Conservation (phyloP, 2,113 vertebrate species). For the Leptosomus discolor region DNA sequence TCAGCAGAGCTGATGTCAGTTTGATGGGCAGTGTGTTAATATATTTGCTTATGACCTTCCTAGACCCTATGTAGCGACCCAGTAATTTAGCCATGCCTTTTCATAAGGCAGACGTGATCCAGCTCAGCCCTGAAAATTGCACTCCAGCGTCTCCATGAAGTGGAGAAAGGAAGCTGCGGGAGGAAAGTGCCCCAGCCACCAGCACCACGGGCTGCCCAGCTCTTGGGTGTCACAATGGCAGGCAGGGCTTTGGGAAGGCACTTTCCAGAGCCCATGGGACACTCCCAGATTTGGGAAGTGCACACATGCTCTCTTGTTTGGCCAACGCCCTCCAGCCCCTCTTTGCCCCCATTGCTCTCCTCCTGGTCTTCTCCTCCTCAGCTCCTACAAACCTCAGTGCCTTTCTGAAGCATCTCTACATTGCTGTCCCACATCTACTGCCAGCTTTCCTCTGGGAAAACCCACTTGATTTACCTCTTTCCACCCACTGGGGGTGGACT, state of each 20-base stretch:
- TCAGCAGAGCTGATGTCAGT: neutral
- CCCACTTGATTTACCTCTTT: neutral
- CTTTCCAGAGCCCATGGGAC: neutral
- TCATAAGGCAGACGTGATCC: neutral
- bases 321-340: neutral
- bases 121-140: neutral
- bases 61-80: accelerated
- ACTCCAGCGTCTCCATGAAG: neutral
- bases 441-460: neutral
- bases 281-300: neutral
- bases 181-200: neutral
- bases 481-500: neutral
- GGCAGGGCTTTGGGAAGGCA: neutral
- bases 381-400: neutral
- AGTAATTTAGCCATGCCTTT: neutral
- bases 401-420: neutral
- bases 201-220: neutral
- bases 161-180: neutral
- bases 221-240: neutral
- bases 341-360: neutral
- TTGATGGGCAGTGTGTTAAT: neutral
- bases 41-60: neutral
- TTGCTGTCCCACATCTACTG: neutral
- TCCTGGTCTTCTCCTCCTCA: neutral
- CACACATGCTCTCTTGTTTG: accelerated